Evolutionary conservation across 2,113 vertebrate species (phyloP), one percentile per base, ranked within the genome.

Genomic region (Nanorana parkeri): DNA sequence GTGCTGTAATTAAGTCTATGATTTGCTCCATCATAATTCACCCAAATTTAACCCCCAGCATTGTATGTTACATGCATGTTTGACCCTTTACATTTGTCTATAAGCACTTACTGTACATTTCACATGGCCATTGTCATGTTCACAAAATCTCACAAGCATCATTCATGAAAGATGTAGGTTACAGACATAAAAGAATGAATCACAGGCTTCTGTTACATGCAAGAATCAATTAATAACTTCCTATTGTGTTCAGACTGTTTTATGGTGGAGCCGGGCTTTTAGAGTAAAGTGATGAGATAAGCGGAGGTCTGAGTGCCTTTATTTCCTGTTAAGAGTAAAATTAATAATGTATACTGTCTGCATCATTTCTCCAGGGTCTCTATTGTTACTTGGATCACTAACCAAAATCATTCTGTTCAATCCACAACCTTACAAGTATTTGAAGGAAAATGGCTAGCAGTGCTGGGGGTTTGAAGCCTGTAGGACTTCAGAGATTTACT

Each of bases 301-400:
- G 84, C 71, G 20, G 83, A 81, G 82, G 71, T 77, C 84, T 93
- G 92, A 93, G 91, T 88, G 87, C 83, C 75, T 81, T 71, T 78
- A 76, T 88, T 90, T 91, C 90, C 93, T 90, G 77, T 77, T 86
- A 87, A n/a, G 85, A 69, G 84, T 83, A 86, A 86, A 90, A 91
- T 95, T 88, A 95, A 94, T 94, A 92, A 94, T 93, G 76, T 87
- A 94, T 85, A 51, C 56, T 85, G 87, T 86, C 87, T 89, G 82
- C 86, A 75, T 87, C 64, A 60, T 86, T 74, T 86, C 88, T 85
- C 86, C 80, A 81, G 74, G 86, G 83, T 84, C 78, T 63, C 61
- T 80, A 3, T 7, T 84, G 55, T 87, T 66, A 24, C 83, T 85
- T 85, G 51, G 41, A 67, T 89, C 86, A 83, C 81, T 87, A 58